Evolutionary conservation across 2,888 invertebrate genomes (phyloP).

Genomic region (Merodon equestris): DNA sequence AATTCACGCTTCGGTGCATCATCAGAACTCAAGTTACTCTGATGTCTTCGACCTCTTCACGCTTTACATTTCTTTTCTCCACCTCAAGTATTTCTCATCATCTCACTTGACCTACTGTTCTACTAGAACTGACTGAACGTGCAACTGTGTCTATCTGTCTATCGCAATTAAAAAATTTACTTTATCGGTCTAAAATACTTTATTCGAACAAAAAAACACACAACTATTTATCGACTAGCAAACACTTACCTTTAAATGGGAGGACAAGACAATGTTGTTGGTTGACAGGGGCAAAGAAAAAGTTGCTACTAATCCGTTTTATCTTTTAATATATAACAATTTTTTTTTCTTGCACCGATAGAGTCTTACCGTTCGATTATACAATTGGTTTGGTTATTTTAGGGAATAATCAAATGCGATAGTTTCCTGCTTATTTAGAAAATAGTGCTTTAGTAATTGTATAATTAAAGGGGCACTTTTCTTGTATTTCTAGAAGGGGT

Average conservation of each 20-base stretch:
- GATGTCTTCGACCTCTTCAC: conserved; percentile 65
- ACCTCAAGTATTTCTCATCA: conserved; percentile 31
- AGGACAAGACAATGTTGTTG: not conserved
- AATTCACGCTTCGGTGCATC: conserved; percentile 8
- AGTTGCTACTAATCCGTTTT: conserved; percentile 17
- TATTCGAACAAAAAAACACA: conserved; percentile 5
- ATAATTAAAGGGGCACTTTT: conserved; percentile 6
- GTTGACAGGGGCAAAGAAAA: no score
- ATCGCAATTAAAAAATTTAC: conserved; percentile 20
- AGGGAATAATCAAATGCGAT: conserved; percentile 39
- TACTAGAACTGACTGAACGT: conserved; percentile 39
- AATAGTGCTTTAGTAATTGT: conserved; percentile 4
- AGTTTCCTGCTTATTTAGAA: conserved; percentile 1
- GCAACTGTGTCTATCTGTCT: conserved; percentile 55
- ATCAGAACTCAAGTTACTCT: no score
- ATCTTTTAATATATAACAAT: not conserved
- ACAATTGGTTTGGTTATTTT: conserved; percentile 13
- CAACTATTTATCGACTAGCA: conserved; percentile 26
- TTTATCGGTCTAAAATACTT: conserved; percentile 37
- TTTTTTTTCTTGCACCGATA: conserved; percentile 15
- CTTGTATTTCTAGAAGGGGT: no score
- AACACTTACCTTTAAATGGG: conserved; percentile 54
- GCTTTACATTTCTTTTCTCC: conserved; percentile 43
- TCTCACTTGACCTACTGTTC: conserved; percentile 66
- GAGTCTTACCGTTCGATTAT: conserved; percentile 18